Conservation (phyloP, 2,113 vertebrate genomes). For the Axis porcinus region DNA sequence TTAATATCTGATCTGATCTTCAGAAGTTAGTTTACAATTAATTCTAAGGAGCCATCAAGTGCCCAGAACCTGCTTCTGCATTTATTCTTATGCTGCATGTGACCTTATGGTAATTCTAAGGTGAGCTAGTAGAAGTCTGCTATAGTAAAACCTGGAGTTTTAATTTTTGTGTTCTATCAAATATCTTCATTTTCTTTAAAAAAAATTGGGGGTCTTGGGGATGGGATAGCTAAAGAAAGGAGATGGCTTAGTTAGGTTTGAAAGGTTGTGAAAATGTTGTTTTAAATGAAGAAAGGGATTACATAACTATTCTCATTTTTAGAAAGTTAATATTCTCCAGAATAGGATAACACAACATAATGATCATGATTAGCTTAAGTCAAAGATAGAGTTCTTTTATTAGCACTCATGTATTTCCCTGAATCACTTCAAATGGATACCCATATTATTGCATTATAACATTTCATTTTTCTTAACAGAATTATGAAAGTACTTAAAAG, state of each 20-base stretch:
- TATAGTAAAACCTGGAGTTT: not conserved
- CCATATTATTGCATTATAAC: not conserved
- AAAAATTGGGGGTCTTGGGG: not conserved
- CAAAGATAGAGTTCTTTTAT: not conserved
- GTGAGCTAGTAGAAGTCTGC: not conserved
- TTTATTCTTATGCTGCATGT: not conserved
- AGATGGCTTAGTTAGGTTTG: conserved; percentile 15
- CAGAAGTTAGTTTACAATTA: not conserved
- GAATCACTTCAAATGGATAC: not conserved
- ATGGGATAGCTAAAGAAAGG: not conserved
- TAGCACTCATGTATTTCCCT: not conserved
- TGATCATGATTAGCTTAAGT: not conserved
- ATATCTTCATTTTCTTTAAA: not conserved
- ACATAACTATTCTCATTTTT: not conserved
- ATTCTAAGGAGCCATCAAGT: not conserved
- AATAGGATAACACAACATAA: not conserved
- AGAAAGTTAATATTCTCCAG: conserved; percentile 10
- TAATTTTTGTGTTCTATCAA: not conserved
- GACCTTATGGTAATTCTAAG: not conserved
- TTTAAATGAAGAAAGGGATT: not conserved
- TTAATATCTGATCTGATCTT: not conserved
- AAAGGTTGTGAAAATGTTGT: not conserved
- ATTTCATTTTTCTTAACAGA: not conserved
- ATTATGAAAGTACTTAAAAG: not conserved
- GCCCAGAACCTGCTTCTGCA: not conserved